Conservation (phyloP, 2,888 invertebrate species). For the Pinctada fucata region DNA sequence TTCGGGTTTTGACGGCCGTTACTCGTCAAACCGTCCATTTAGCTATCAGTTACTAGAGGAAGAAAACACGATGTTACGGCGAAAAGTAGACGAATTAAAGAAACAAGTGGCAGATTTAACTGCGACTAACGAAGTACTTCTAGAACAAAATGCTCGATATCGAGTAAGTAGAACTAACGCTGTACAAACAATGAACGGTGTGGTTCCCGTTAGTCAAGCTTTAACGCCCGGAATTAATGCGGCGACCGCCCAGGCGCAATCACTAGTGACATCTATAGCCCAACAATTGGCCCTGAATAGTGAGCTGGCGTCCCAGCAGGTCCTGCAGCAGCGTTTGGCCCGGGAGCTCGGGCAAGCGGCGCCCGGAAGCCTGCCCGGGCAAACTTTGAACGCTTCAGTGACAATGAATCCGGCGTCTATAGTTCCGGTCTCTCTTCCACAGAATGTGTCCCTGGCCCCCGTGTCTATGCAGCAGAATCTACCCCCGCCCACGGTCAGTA, state of each 20-base stretch:
- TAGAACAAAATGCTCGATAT: constrained; percentile 87
- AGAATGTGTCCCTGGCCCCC: constrained; percentile 58
- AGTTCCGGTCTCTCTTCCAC: constrained; percentile 65
- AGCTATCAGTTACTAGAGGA: constrained; percentile 79
- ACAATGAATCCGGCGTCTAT: constrained; percentile 64
- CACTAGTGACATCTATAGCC: constrained; percentile 72
- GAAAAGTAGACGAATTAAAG: constrained; percentile 84
- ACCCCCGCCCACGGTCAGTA: constrained; percentile 46
- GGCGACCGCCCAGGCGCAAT: constrained; percentile 50
- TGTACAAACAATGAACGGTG: constrained; percentile 56
- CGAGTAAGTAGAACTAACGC: constrained; percentile 76
- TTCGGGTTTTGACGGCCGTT: constrained; percentile 54
- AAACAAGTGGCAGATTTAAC: constrained; percentile 85
- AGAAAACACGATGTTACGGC: constrained; percentile 83
- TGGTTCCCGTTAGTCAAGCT: constrained; percentile 72
- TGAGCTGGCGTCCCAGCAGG: constrained; percentile 71
- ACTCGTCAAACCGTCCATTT: constrained; percentile 57
- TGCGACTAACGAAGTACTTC: constrained; percentile 87
- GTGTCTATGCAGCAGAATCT: constrained; percentile 61
- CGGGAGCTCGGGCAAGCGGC: constrained; percentile 57
- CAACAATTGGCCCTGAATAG: constrained; percentile 73
- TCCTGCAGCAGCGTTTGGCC: constrained; percentile 69
- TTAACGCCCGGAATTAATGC: constrained; percentile 74
- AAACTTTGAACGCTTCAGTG: constrained; percentile 55
- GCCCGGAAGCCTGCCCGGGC: constrained; percentile 53